Evolutionary conservation across 2,113 vertebrate species (phyloP), one percentile per base, ranked within the genome.

Genomic region (Triplophysa siluroides): DNA sequence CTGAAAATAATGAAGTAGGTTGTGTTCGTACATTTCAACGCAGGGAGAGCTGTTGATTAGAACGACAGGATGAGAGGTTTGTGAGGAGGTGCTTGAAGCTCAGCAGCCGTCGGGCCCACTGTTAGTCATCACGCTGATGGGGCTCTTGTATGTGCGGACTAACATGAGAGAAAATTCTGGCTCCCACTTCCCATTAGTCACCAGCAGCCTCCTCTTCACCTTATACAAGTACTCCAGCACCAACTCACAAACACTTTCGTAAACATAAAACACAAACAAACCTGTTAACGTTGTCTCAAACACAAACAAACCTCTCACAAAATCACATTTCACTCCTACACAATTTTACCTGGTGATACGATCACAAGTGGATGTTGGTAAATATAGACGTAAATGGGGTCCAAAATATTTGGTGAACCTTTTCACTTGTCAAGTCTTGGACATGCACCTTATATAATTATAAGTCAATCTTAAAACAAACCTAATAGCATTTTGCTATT

Each of bases 161-260:
- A 24, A 33, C 68, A 64, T 54, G 61, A 72, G 18, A 54, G 56
- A 61, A 79, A 33, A 54, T 74, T 74, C 54, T 60, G 61, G 43
- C 78, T 63, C 78, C 45, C 47, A 71, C 41, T 71, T 79, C 2
- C 14, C 26, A 72, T 72, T 71, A 79, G 68, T 64, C 68, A 79
- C 45, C 56, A 38, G 33, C 13, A 60, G 33, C n/a, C 71, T 41
- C 45, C 68, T 62, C 24, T 58, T 38, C 26, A 23, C n/a, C 38
- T 43, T 4, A 58, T 45, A 16, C 13, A 50, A 67, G 24, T 11
- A 12, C 52, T 58, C 18, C 1, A 47, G 58, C 67, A 71, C 78
- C 66, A n/a, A 79, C 78, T 47, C 52, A 71, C 45, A 79, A 50
- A 69, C 43, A 70, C 67, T 63, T 47, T 14, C 52, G n/a, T 43